Evolutionary conservation across 2,113 vertebrate genomes (phyloP).

Genomic region (Puma concolor): DNA sequence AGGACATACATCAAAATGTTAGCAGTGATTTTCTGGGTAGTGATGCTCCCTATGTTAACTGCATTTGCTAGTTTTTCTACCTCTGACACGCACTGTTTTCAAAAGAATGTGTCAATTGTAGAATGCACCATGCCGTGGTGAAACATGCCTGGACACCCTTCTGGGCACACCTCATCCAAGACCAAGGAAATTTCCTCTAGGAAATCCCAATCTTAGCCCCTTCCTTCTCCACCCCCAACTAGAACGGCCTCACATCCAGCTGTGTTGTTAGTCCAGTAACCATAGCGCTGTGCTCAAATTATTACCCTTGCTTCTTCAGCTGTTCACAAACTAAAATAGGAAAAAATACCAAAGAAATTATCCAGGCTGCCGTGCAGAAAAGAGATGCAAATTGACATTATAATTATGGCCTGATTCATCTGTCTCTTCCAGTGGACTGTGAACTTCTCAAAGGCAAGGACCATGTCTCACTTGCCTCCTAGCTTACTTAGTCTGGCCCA

Average conservation of each 20-base stretch:
- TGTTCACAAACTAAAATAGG: slow-evolving; percentile 32
- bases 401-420: slow-evolving; percentile 22
- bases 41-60: neutral
- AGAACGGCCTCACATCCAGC: neutral
- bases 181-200: neutral
- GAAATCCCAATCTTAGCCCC: neutral
- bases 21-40: neutral
- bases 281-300: neutral
- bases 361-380: neutral
- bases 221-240: neutral
- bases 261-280: neutral
- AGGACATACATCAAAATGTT: neutral
- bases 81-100: neutral
- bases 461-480: neutral
- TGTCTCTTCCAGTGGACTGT: neutral
- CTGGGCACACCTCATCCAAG: neutral
- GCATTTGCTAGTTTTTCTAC: neutral
- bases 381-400: neutral
- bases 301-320: slow-evolving; percentile 46
- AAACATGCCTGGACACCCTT: neutral
- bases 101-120: neutral
- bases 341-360: neutral
- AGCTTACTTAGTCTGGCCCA: neutral
- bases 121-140: neutral
- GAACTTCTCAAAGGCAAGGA: slow-evolving; percentile 7